Evolutionary conservation across 2,888 invertebrate species (phyloP), one percentile per base, ranked within the genome.

Genomic region (Watsonalla binaria): DNA sequence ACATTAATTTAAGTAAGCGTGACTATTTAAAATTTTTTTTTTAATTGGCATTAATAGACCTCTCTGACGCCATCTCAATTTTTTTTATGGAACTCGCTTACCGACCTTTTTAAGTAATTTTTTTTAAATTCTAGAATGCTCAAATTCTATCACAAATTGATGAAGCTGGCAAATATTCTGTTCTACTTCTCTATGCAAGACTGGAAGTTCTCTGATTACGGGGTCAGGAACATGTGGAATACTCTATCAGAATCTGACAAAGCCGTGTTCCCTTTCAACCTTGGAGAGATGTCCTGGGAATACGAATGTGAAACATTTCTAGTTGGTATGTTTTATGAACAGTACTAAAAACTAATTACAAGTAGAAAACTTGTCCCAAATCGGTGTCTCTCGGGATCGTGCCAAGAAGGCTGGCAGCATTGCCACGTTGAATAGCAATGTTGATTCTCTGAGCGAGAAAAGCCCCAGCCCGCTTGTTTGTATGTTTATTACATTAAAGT

Each of bases 161-260:
- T 95, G 82, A 93, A 93, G 65, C 92, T 96, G 52, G 92, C 95
- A 65, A 92, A 93, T 51, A 94, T 94, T 0, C 86, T 97, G 47
- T 93, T 95, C 65, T 97, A 96, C 81, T 98, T 97, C 85, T 94
- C 95, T 5, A 94, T 92, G 9, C 92, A 94, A 59, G 93, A 95
- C 59, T 98, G 97, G 97, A 84, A 86, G 33, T 96, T 96, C 73
- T 80, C 89, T 0, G 94, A 94, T 58, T 82, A 86, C n/a, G 93
- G 93, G 49, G 92, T 94, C 0, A 80, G 91, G 13, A 74, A 72
- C 4, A 86, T 96, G 69, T 92, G 94, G 89, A 76, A 78, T 0
- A 90, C 92, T 0, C 72, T 96, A 52, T 86, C 92, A 0, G 80
- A 80, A 0, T 82, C 82, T 6, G 96, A 95, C 70, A 87, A 90